A percentile compares a stretch with the other conserved stretches of the same genome.
Evolutionary conservation across 2,113 vertebrate species (phyloP).

Genomic region (Halichoerus grypus): DNA sequence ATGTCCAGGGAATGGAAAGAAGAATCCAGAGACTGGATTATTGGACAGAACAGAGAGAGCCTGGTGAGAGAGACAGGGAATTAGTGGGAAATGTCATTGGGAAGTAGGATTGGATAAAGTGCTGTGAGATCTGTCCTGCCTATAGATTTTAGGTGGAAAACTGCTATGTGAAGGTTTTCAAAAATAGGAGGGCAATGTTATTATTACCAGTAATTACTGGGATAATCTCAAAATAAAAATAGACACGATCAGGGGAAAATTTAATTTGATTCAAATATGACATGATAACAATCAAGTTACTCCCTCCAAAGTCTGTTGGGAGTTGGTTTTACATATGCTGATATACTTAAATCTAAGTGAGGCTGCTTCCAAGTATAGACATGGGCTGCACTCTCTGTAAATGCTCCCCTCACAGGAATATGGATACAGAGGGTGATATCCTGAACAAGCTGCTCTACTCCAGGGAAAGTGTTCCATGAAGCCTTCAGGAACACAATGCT

Average conservation of each 20-base stretch:
- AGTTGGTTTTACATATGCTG: neutral
- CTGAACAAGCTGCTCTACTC: neutral
- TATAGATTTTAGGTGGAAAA: neutral
- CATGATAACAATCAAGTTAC: neutral
- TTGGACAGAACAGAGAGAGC: neutral
- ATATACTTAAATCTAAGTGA: conserved; percentile 28
- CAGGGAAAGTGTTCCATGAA: neutral
- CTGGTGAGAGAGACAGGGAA: neutral
- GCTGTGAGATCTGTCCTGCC: neutral
- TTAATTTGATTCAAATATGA: neutral
- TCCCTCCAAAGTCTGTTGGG: neutral
- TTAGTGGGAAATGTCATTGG: neutral
- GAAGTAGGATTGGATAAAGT: neutral
- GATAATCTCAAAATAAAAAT: conserved; percentile 42
- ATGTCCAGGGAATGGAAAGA: neutral
- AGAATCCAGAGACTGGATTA: neutral
- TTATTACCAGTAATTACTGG: neutral
- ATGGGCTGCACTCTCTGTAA: neutral
- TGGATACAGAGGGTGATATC: neutral
- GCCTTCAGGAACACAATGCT: neutral
- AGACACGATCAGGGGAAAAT: neutral
- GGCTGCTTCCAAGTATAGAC: neutral
- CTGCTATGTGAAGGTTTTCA: neutral
- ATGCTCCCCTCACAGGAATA: neutral
- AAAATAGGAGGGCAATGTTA: neutral